Evolutionary conservation across 1,140 invertebrate genomes (phyloP), one percentile per base, ranked within the genome.

Genomic region (Heliconius nattereri): DNA sequence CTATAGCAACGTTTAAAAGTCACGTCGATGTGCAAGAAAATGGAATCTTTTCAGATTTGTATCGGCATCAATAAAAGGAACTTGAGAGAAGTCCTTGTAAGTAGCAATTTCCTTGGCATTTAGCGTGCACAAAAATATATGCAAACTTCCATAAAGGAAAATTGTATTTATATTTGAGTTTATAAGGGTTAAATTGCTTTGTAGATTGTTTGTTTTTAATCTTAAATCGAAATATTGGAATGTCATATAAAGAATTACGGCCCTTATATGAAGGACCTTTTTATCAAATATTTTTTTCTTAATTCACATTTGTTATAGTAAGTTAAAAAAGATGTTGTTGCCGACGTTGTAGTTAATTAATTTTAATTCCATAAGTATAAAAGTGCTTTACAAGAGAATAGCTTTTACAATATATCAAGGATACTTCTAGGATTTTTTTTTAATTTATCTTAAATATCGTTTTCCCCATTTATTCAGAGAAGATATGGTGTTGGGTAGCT

Each of bases 81-180:
- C n/a, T 57, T 23, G n/a, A 54, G 52, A 54, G 52, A 54, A 20
- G 45, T 75, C 20, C 49, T 29, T 32, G 23, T 76, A 71, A 77
- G 76, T 71, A 77, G 76, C 76, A 77, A 77, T 77, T 71, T 77
- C 76, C 76, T 66, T 71, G 52, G 71, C 70, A 77, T 77, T 77
- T 77, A 52, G 52, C 76, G 71, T 70, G 66, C 49, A 76, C 76
- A 54, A 52, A 71, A 77, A 77, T 77, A 66, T 40, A 52, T 77
- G n/a, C 20, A 57, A n/a, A 57, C 54, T 57, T 52, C 19, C 7
- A 23, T 23, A 57, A 23, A 57, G 54, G 20, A 57, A 57, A 23
- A 9, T 57, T n/a, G n/a, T 57, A 7, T n/a, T 57, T 57, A 23
- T 57, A 2, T 2, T 9, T n/a, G 3, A 7, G 2, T 7, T 9